Conservation (phyloP, 2,113 vertebrate species). For the Lontra canadensis region DNA sequence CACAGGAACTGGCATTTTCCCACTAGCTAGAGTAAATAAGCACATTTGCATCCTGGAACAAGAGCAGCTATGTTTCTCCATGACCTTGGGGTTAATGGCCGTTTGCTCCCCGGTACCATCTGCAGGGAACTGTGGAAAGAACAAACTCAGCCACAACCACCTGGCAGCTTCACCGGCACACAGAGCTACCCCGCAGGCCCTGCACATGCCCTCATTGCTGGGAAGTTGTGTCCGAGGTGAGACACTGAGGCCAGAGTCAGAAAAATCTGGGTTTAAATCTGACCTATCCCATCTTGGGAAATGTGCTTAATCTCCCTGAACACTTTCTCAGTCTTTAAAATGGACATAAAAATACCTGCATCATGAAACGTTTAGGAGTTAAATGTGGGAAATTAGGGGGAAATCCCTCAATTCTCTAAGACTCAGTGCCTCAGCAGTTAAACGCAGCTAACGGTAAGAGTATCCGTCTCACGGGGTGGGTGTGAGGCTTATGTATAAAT, state of each 20-base stretch:
- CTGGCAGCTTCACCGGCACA: not conserved
- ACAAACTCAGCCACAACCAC: not conserved
- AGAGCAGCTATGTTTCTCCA: constrained; percentile 39
- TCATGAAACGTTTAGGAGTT: not conserved
- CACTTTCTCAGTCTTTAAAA: not conserved
- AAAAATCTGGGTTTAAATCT: not conserved
- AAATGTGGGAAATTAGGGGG: not conserved
- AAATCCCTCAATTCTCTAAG: not conserved
- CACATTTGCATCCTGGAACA: constrained; percentile 27
- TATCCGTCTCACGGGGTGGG: not conserved
- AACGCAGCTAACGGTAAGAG: not conserved
- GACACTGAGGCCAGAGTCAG: not conserved
- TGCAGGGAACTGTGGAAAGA: constrained; percentile 23
- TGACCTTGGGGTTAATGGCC: constrained; percentile 53
- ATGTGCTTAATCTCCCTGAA: not conserved
- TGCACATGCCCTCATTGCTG: not conserved
- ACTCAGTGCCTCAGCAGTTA: not conserved
- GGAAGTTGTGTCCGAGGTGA: not conserved
- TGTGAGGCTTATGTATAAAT: not conserved
- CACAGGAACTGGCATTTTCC: constrained; percentile 44
- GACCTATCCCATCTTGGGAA: not conserved
- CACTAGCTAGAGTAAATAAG: constrained; percentile 36
- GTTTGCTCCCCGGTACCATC: not conserved
- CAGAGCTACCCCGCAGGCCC: not conserved
- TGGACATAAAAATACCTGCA: not conserved